Conservation (phyloP, 1,140 invertebrate species). For the Drosophila trapezifrons region DNA sequence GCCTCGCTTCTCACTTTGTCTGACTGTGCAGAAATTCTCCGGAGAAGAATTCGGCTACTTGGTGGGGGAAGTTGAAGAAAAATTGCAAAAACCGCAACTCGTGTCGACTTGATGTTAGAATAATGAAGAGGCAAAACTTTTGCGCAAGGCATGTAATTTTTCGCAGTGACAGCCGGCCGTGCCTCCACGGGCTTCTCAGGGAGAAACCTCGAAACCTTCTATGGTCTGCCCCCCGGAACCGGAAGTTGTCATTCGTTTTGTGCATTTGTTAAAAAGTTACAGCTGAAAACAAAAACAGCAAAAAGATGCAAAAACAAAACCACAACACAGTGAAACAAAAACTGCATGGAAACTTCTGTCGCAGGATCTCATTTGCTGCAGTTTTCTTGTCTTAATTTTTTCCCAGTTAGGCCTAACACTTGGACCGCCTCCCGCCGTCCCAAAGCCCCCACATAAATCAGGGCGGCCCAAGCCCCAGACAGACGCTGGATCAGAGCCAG, state of each 20-base stretch:
- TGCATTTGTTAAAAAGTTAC: constrained; percentile 81
- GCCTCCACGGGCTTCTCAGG: background rate
- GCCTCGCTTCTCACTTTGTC: constrained; percentile 71
- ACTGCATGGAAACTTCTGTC: constrained; percentile 71
- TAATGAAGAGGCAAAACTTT: constrained; percentile 83
- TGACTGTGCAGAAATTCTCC: constrained; percentile 63
- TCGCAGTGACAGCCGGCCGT: constrained; percentile 77
- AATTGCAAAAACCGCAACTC: constrained; percentile 81
- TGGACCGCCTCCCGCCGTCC: constrained; percentile 3
- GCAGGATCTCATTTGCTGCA: constrained; percentile 47
- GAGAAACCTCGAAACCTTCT: background rate
- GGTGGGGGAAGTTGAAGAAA: constrained; percentile 63
- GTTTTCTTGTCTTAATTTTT: constrained; percentile 26
- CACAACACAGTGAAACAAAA: constrained; percentile 47
- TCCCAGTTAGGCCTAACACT: constrained; percentile 37
- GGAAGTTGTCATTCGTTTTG: constrained; percentile 82
- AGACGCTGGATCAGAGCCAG: constrained; percentile 16
- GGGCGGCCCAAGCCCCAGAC: constrained; percentile 32
- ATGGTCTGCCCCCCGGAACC: constrained; percentile 53
- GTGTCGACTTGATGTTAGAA: constrained; percentile 83
- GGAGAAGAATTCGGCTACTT: constrained; percentile 24
- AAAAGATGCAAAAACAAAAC: constrained; percentile 46
- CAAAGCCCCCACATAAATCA: constrained; percentile 63
- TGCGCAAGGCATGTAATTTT: constrained; percentile 83
- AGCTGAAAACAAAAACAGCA: constrained; percentile 53